Evolutionary conservation across 2,113 vertebrate genomes (phyloP), one percentile per base, ranked within the genome.

Genomic region (Xenus cinereus): DNA sequence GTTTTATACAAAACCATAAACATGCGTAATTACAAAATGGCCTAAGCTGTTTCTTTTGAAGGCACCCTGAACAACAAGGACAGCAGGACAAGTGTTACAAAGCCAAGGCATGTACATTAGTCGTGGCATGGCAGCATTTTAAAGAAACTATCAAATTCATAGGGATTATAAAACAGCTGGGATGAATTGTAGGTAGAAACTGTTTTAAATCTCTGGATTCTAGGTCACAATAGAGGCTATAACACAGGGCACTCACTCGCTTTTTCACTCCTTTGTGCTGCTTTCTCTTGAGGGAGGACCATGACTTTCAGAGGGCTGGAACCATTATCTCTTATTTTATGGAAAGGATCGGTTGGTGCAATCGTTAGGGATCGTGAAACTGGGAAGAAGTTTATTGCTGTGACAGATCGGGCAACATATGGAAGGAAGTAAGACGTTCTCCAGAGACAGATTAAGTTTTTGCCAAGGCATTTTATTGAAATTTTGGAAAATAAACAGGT

Each of bases 401-500:
- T 93, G 89, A 89, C 78, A 74, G 72, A 81, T 89, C 41, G 57
- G 72, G 87, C 68, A 82, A 82, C 82, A 95, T 97, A 76, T 79
- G 94, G 91, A 91, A 93, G 83, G 78, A 96, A 93, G 77, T 63
- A 73, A 63, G 66, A 84, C 17, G 14, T 84, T 93, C 93, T 93
- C 91, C 59, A 80, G 91, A 96, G 88, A 95, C 68, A 82, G 85
- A 90, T 90, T 74, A 95, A 84, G 39, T 93, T 95, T 96, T 92
- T 96, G 54, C 81, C 92, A 95, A 91, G 48, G 45, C 71, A 88
- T 95, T 97, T 97, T 91, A 95, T 77, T 95, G 66, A 84, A 95
- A 96, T 93, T 91, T 90, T 92, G 84, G 79, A 92, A 94, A 93
- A 96, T 92, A 87, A 93, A 95, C 84, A 95, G 87, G 48, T 93